Evolutionary conservation across 2,797 vertebrate genomes (phyloP), one percentile per base, ranked within the genome.

Genomic region (Falco novaeseelandiae): DNA sequence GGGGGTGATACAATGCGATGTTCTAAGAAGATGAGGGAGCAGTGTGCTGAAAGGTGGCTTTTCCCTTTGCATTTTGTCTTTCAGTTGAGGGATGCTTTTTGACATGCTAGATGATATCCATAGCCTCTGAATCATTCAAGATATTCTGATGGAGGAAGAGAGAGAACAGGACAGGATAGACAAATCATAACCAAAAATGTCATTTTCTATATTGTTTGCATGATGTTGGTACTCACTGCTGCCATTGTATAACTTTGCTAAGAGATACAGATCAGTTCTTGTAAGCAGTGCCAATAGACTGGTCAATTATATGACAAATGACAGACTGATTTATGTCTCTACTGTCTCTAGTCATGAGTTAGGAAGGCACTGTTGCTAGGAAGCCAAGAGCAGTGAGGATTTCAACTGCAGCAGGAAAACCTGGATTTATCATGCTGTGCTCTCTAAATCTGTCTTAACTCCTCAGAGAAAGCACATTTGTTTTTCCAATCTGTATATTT

Each of bases 291-390:
- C 14, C 72, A 82, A 79, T 83, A 76, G 46, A 81, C 26, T 58
- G 69, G 74, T 71, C 69, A 71, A 36, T 51, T 88, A 36, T 36
- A 29, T 62, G 66, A 55, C 1, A 3, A 94, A 78, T 71, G 72
- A 63, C 81, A 83, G 55, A 65, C 21, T 72, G 87, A 86, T 88
- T 83, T 81, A 46, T 88, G 36, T 34, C 65, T 87, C 12, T 74
- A 30, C 58, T 81, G 21, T 72, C 72, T 88, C 46, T 38, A 86
- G 58, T 29, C 76, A 76, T 78, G 52, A 94, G 76, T 83, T 86
- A 92, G 57, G 65, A 86, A 90, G 61, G 42, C 48, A 58, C 58
- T 83, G 96, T 95, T 97, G 93, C 94, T 95, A 96, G 94, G 96
- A 96, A 91, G 93, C 96, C 91, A 93, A 63, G 51, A 90, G 40